Percentiles rank a stretch among this genome's conserved stretches.
Conservation (phyloP, 2,888 invertebrate species). For the Drosophila putrida region DNA sequence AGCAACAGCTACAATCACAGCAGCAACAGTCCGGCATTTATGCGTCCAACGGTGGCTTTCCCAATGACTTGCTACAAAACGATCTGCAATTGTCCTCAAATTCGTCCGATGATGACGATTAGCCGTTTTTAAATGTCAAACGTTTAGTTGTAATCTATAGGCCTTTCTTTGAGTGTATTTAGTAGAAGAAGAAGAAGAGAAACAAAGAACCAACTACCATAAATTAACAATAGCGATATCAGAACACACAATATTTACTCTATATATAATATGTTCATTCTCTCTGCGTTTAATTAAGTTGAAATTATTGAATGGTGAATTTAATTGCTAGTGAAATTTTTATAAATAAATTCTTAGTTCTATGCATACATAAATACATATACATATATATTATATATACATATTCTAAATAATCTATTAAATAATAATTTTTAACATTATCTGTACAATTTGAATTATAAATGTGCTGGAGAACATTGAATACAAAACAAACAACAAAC, state of each 20-base stretch:
- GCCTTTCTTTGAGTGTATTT: conserved; percentile 48
- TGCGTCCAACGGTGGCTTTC: conserved; percentile 81
- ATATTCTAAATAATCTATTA: conserved; percentile 21
- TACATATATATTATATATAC: conserved; percentile 39
- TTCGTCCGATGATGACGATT: conserved; percentile 89
- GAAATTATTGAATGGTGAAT: conserved; percentile 76
- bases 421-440: conserved; percentile 53
- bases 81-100: conserved; percentile 95
- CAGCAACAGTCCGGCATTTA: conserved; percentile 78
- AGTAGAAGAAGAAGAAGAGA: conserved; percentile 8
- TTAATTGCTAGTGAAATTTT: conserved; percentile 81
- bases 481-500: conserved; percentile 6
- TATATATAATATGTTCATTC: conserved; percentile 64
- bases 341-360: conserved; percentile 76
- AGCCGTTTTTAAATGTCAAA: conserved; percentile 53
- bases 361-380: conserved; percentile 42
- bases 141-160: conserved; percentile 45
- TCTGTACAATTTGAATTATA: conserved; percentile 50
- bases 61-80: conserved; percentile 89
- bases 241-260: conserved; percentile 38
- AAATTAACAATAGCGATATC: conserved; percentile 22
- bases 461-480: conserved; percentile 71
- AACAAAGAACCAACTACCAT: conserved; percentile 20
- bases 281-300: conserved; percentile 65
- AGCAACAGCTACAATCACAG: conserved; percentile 52